Base-by-base conservation (phyloP, 1,140 invertebrate genomes). In the Eumaeus atala region DNA sequence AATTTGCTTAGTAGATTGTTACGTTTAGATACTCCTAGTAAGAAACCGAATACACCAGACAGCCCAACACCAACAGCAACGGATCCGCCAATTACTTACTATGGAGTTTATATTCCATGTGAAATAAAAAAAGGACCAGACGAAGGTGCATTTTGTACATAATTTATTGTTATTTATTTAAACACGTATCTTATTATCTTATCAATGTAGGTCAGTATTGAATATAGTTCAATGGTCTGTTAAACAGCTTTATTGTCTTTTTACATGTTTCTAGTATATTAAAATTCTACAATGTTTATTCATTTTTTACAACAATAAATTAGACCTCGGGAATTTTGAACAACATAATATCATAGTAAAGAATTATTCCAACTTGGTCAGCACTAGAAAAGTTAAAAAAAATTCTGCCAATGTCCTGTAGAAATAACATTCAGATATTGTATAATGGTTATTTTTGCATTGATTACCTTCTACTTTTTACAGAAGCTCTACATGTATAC, bases 401-500 rank as follows among this genome's bases (percentile, higher is more conserved):
- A n/a, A n/a, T n/a, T n/a, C n/a, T n/a, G n/a, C n/a, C n/a, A n/a
- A n/a, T n/a, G n/a, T n/a, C n/a, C n/a, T 28, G 21, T 28, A 28
- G 2, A 3, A 28, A 28, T 28, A 28, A 2, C 6, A 28, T 28
- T 28, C 6, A 28, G 6, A 28, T 28, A 28, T 28, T 2, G 6
- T 28, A 3, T 28, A 3, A 3, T 28, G 21, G 21, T 28, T 28
- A 6, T 2, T 28, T 28, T 28, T 28, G 21, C 6, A n/a, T n/a
- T n/a, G n/a, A n/a, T n/a, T n/a, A n/a, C n/a, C 9, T 40, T 40
- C 16, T 40, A 56, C 33, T 6, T 51, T 17, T 71, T 64, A 61
- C 66, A 87, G 84, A 87, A 74, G 72, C 74, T 10, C 61, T 88
- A 7, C 87, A 87, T 64, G 91, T 96, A 1, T 96, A 92, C 74